Conservation (phyloP, 2,888 invertebrate genomes). For the Halocaridina rubra region DNA sequence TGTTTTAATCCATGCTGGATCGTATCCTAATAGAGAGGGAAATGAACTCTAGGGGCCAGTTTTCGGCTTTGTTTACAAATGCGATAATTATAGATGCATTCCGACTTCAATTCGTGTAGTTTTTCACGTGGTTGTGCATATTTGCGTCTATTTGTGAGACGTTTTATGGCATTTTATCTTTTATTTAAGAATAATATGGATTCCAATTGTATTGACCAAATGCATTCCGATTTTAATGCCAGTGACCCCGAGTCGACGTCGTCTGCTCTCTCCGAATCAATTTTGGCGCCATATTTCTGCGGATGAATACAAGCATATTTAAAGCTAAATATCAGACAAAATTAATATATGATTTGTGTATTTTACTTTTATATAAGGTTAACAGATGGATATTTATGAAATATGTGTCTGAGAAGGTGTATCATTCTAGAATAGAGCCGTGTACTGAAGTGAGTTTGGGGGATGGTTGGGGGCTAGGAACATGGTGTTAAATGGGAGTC, state of each 20-base stretch:
- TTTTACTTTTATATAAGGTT: too few species aligned
- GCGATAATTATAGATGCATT: background rate
- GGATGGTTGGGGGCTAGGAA: too few species aligned
- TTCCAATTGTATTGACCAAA: too few species aligned
- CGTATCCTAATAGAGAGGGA: background rate
- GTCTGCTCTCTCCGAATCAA: conserved; percentile 50
- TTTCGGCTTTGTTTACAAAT: background rate
- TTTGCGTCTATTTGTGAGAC: too few species aligned
- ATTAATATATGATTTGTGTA: too few species aligned
- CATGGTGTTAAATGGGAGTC: too few species aligned
- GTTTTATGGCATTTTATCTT: too few species aligned
- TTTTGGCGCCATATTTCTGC: conserved; percentile 51
- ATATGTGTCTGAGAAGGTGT: background rate
- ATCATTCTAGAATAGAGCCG: background rate
- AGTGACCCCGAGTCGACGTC: conserved; percentile 48
- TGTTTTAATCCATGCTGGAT: background rate
- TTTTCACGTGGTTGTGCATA: too few species aligned
- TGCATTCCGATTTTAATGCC: background rate
- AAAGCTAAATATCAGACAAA: background rate
- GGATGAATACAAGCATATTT: conserved; percentile 30
- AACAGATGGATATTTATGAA: too few species aligned
- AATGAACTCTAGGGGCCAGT: background rate
- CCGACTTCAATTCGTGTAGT: too few species aligned
- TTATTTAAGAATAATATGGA: too few species aligned
- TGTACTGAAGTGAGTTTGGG: background rate